phyloP scores from a whole-genome alignment of 1,140 invertebrate genomes.

The Leptonema lineaticorne region DNA sequence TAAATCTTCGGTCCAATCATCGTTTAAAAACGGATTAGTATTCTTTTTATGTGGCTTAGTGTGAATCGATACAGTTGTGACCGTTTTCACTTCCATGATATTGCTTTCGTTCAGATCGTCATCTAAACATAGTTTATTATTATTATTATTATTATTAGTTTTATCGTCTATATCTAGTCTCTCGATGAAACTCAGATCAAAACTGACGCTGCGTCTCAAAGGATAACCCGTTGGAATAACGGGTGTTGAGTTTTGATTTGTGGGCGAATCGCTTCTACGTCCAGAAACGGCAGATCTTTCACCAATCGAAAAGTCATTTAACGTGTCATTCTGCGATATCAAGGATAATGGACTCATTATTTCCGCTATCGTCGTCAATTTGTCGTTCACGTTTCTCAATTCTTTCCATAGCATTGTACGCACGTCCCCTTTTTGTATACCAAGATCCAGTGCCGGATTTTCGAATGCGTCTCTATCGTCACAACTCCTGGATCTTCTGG shows the following conservation, averaged over 20 bases:
- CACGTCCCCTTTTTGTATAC: conserved; percentile 48
- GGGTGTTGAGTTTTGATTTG: conserved; percentile 35
- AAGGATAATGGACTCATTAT: conserved; percentile 14
- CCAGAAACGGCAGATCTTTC: conserved; percentile 24
- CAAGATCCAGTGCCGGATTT: conserved; percentile 51
- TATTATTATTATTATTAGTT: too few species aligned
- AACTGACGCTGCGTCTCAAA: conserved; percentile 42
- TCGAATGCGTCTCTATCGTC: conserved; percentile 51
- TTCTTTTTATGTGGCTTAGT: conserved; percentile 43
- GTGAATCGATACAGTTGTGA: conserved; percentile 47
- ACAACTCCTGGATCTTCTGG: conserved; percentile 45
- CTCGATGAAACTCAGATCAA: conserved; percentile 55
- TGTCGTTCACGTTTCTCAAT: conserved; percentile 52
- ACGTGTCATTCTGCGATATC: conserved; percentile 1
- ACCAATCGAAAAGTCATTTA: conserved; percentile 22
- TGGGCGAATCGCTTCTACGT: not conserved
- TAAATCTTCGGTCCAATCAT: not conserved
- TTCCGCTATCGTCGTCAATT: conserved; percentile 41
- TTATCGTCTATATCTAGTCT: conserved; percentile 50
- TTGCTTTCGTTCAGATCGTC: conserved; percentile 57
- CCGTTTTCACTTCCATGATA: conserved; percentile 57
- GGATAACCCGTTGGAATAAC: conserved; percentile 13
- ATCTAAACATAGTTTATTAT: conserved; percentile 51
- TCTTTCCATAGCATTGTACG: conserved; percentile 51
- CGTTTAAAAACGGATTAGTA: conserved; percentile 52